Base-by-base conservation (phyloP, 2,888 invertebrate species). In the Gnatocerus cornutus region DNA sequence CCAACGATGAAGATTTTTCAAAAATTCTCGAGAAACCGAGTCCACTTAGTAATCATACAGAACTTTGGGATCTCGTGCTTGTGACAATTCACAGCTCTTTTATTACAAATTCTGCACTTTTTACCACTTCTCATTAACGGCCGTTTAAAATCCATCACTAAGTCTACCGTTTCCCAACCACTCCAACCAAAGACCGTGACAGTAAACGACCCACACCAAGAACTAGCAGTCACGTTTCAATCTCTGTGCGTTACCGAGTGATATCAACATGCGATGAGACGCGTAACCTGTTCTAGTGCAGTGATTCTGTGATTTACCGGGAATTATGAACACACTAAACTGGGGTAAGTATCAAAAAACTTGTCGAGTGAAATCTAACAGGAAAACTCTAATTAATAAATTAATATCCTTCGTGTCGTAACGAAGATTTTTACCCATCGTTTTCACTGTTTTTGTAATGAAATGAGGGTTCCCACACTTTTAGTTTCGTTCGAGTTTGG, bases 391-490 rank as follows among this genome's bases (percentile, higher is more conserved):
- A 43, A 43, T 43, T 43, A 43, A 43, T 43, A 43, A 43, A 43
- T 43, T 43, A 9, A 43, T 21, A 43, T 14, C 14, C 7, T 12
- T 12, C 7, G 14, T 43, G 43, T 43, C 10, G 43, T 43, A 43
- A 43, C 10, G 2, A 4, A 5, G 1, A 7, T 43, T 43, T 43
- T 43, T 43, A 43, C 43, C 52, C 12, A 52, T 29, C 16, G 27
- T 52, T 52, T 52, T 52, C 43, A 43, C 27, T 29, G 14, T n/a
- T 14, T 12, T 33, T 37, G 37, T 14, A 9, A 12, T 14, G n/a
- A 33, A 53, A 53, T 33, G 33, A 27, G 37, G 14, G 13, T 61
- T 61, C 59, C 37, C 59, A 61, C 59, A 61, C 59, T 61, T 61
- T 61, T 61, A 61, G 45, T 61, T 61, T 61, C 59, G 37, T 61